Percentiles rank a stretch among this genome's conserved stretches.
phyloP scores from a whole-genome alignment of 2,113 vertebrate genomes.

The Micromys minutus region DNA sequence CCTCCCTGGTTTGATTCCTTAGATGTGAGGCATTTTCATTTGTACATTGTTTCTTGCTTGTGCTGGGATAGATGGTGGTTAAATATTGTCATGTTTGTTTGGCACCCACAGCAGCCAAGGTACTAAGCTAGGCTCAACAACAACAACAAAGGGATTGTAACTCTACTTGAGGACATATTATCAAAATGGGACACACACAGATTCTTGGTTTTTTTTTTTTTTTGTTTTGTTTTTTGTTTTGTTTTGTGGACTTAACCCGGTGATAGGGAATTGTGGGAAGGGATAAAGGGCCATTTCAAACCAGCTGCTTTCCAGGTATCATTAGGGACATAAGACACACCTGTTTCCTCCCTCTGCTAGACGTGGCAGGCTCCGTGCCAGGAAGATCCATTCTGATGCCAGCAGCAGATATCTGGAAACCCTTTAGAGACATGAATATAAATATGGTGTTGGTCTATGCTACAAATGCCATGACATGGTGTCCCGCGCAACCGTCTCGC shows the following conservation, averaged over 20 bases:
- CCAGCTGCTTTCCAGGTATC: neutral
- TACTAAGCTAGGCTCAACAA: neutral
- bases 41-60: neutral
- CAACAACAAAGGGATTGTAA: neutral
- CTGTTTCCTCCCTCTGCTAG: neutral
- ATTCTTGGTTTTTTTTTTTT: neutral
- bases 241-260: no score
- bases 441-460: neutral
- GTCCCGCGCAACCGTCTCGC: no score
- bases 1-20: neutral
- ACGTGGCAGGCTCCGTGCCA: neutral
- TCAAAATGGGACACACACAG: neutral
- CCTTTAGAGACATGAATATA: neutral
- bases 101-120: neutral
- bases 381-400: neutral
- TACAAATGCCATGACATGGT: neutral
- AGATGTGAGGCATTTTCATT: neutral
- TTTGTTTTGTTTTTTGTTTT: no score
- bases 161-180: neutral
- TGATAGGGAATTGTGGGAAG: neutral
- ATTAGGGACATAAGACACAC: neutral
- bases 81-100: neutral
- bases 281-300: neutral
- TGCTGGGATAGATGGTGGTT: neutral
- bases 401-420: neutral